A percentile compares a stretch with the other conserved stretches of the same genome.
These are phyloP conservation scores for Megaleporinus macrocephalus DNA, from an alignment of 2,113 vertebrate species.

Conservation along the genomic window DNA sequence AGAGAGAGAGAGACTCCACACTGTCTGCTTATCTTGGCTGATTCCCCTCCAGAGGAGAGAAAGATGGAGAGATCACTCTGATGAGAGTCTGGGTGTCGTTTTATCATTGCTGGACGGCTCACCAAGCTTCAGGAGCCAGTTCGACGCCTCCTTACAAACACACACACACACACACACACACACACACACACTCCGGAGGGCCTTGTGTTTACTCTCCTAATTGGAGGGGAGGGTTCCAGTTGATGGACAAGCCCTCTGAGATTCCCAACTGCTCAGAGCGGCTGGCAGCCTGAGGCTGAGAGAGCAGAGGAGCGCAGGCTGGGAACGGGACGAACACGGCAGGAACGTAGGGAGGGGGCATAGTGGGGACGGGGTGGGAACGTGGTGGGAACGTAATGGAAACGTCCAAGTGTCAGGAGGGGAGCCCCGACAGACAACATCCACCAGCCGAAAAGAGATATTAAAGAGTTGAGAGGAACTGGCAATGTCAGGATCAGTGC, in stretches of 20 bases:
- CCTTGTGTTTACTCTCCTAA: conserved; percentile 98
- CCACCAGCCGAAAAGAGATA: conserved; percentile 79
- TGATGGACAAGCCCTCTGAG: conserved; percentile 82
- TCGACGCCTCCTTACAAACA: conserved; percentile 46
- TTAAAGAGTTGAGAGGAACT: conserved; percentile 80
- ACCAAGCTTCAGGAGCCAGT: conserved; percentile 51
- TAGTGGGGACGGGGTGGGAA: conserved; percentile 23
- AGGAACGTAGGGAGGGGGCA: conserved; percentile 21
- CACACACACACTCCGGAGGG: conserved; percentile 59
- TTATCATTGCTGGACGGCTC: conserved; percentile 51
- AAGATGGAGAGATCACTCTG: conserved; percentile 54
- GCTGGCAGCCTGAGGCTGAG: conserved; percentile 54
- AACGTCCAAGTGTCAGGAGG: conserved; percentile 78
- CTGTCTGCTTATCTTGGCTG: conserved; percentile 48
- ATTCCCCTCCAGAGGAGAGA: conserved; percentile 34
- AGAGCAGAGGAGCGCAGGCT: conserved; percentile 45
- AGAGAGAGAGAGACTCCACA: conserved; percentile 35
- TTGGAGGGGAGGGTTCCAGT: conserved; percentile 94
- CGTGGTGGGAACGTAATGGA: conserved; percentile 65
- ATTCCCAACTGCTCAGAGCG: conserved; percentile 65
- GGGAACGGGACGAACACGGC: conserved; percentile 43
- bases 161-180: conserved; percentile 43
- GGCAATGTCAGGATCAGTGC: conserved; percentile 71
- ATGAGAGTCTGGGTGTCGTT: conserved; percentile 54
- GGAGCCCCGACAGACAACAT: conserved; percentile 76